A percentile compares a stretch with the other conserved stretches of the same genome.
These are phyloP conservation scores for Leptopilina syphax DNA, from an alignment of 2,888 invertebrate species.

Conservation along the genomic window DNA sequence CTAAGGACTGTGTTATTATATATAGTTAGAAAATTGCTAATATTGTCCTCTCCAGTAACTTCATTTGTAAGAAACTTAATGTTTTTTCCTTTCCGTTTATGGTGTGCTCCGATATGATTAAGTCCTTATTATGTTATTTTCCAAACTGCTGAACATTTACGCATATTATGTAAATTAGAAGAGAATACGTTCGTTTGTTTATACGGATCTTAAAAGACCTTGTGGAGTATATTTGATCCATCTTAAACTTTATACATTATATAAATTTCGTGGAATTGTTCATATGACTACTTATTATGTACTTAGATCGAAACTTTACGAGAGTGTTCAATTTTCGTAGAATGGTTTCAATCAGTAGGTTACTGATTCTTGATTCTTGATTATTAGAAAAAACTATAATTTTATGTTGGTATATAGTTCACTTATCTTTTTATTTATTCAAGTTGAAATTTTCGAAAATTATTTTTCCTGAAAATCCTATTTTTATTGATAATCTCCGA, in stretches of 20 bases:
- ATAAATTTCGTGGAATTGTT: background rate
- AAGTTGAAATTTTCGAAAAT: background rate
- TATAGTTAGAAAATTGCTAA: constrained; percentile 1
- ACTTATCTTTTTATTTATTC: background rate
- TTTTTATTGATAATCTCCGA: background rate
- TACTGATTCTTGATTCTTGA: background rate
- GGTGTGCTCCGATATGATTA: constrained; percentile 4
- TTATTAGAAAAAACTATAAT: background rate
- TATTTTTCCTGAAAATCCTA: background rate
- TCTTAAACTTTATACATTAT: background rate
- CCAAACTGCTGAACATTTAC: constrained; percentile 12
- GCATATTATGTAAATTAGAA: constrained; percentile 8
- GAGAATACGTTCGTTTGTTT: background rate
- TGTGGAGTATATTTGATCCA: background rate
- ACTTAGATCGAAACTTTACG: background rate
- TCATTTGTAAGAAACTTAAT: constrained; percentile 7
- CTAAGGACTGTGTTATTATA: background rate
- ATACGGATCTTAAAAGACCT: background rate
- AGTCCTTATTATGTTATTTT: constrained; percentile 2
- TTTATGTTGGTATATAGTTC: background rate
- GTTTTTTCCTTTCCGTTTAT: background rate
- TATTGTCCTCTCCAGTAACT: background rate
- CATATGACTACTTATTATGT: background rate
- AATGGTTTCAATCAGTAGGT: background rate
- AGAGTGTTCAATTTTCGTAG: constrained; percentile 22